Evolutionary conservation across 2,113 vertebrate genomes (phyloP).

Genomic region (Bucco capensis): DNA sequence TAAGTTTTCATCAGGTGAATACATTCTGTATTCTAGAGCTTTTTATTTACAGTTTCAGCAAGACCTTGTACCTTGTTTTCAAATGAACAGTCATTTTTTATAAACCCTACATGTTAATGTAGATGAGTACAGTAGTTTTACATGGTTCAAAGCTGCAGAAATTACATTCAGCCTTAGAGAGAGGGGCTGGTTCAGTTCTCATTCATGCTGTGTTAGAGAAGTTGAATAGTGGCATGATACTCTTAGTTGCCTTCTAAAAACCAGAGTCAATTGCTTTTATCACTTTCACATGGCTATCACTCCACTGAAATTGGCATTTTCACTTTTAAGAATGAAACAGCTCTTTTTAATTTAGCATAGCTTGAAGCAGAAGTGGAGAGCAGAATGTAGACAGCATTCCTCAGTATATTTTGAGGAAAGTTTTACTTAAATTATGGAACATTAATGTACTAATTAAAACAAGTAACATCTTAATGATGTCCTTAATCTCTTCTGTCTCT

Average conservation of each 20-base stretch:
- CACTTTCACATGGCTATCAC: not conserved
- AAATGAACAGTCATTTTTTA: not conserved
- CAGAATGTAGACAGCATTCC: not conserved
- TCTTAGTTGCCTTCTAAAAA: not conserved
- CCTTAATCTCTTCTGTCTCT: not conserved
- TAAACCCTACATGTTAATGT: not conserved
- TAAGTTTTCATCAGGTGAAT: not conserved
- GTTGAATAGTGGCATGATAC: not conserved
- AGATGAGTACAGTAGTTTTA: not conserved
- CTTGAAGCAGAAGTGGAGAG: not conserved
- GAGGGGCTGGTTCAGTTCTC: not conserved
- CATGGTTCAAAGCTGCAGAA: not conserved
- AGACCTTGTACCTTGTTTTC: not conserved
- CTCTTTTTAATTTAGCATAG: not conserved
- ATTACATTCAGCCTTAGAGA: not conserved
- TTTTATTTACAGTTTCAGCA: not conserved
- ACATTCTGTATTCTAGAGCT: not conserved
- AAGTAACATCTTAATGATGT: not conserved
- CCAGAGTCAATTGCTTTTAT: not conserved
- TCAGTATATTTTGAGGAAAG: not conserved
- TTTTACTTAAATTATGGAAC: not conserved
- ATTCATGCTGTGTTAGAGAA: not conserved
- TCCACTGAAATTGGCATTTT: not conserved
- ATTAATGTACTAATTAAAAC: not conserved
- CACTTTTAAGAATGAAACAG: not conserved